Evolutionary conservation across 2,888 invertebrate species (phyloP), one percentile per base, ranked within the genome.

Genomic region (Pseudoips prasinana): DNA sequence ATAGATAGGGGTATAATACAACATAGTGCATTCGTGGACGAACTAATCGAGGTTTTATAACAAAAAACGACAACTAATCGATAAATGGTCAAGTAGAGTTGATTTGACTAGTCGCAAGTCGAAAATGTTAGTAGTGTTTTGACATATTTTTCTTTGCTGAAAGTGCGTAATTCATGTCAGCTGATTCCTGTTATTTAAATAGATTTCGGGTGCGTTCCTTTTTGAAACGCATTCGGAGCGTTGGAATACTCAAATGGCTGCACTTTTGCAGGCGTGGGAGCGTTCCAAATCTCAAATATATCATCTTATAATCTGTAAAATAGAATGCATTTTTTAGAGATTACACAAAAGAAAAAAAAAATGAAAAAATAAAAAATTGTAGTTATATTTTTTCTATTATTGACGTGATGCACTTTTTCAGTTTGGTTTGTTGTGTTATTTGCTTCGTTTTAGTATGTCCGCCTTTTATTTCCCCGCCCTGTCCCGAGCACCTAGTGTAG

Each of bases 131-230:
- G 88, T 89, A 89, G 89, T 88, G 89, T 89, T 89, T 89, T 89
- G 89, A 89, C 89, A 88, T 89, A 83, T 88, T 89, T 89, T 89
- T 89, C 89, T 88, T 89, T 89, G 89, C 89, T 89, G 89, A 89
- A 89, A 89, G 89, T 89, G 88, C 88, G 89, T 89, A 80, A 88
- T 86, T 89, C 89, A 86, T 89, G 89, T 85, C 88, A 89, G 89
- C 89, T 88, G 87, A 65, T 80, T 79, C 69, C 73, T 71, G 77
- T 74, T 72, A 64, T 72, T 77, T 72, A 60, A 71, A 75, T 77
- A 78, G 71, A 60, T 46, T 57, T 53, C 43, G 51, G 54, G 52
- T 41, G 46, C 33, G 49, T 36, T 37, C 51, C 48, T 38, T 43
- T 39, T 10, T 11, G 14, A 10, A 46, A 46, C 45, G 47, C 55